Percentiles rank a stretch among this genome's conserved stretches.
These are phyloP conservation scores for Mobula birostris DNA, from an alignment of 2,113 vertebrate genomes.

Conservation along the genomic window DNA sequence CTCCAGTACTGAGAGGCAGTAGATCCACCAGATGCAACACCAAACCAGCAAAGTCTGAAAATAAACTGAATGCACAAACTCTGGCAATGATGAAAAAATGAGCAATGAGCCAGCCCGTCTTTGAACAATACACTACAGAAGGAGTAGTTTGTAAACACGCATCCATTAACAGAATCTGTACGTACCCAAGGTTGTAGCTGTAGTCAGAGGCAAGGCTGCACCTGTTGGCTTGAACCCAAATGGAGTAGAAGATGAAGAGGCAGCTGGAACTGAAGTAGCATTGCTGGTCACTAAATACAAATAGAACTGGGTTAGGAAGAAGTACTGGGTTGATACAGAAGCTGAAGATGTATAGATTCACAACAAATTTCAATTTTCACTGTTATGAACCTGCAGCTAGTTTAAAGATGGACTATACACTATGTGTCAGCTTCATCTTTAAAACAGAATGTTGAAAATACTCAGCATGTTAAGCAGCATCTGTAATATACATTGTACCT, in stretches of 20 bases:
- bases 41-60: not conserved
- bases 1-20: too few species aligned
- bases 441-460: too few species aligned
- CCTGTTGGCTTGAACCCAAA: conserved; percentile 61
- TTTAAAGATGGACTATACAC: not conserved
- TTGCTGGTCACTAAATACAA: not conserved
- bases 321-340: not conserved
- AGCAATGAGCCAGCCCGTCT: not conserved
- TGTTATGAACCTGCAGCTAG: not conserved
- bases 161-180: not conserved
- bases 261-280: conserved; percentile 16
- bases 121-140: too few species aligned
- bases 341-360: not conserved
- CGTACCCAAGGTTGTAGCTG: conserved; percentile 34
- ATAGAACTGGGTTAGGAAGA: not conserved
- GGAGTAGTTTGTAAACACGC: not conserved
- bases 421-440: not conserved
- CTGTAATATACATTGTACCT: too few species aligned
- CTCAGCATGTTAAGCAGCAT: too few species aligned
- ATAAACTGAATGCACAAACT: not conserved
- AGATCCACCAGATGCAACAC: too few species aligned
- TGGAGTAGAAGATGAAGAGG: conserved; percentile 42
- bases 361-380: not conserved
- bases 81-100: not conserved
- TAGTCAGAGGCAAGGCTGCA: conserved; percentile 41